Base-by-base conservation (phyloP, 2,888 invertebrate species). In the Hecatera dysodea region DNA sequence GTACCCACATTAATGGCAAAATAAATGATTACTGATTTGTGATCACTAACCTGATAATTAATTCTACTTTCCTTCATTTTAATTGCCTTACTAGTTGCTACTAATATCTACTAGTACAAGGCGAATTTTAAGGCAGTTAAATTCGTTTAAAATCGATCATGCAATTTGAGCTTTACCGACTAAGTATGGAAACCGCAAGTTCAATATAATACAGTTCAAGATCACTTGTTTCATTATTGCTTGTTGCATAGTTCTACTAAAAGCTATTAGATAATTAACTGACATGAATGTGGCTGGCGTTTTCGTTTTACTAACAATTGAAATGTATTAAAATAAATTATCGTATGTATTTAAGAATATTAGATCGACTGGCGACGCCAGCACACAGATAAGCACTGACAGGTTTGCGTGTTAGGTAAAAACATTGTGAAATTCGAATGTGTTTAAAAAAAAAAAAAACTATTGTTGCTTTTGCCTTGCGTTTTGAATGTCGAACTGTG, bases 111-210 rank as follows among this genome's bases (percentile, higher is more conserved):
- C 44, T 73, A 73, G 24, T 27, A 46, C 9, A 5, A 19, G 29
- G 61, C 29, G 17, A 6, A 67, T 63, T 67, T 63, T 3, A 63
- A 17, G 36, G 57, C 27, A 42, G 24, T 56, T 52, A n/a, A 63
- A 73, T 44, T 53, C 24, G 55, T 24, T 63, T 46, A 63, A 50
- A 27, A 55, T 59, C 15, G 50, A 73, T 39, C 36, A 29, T 33
- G 53, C 11, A 64, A 60, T 53, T 63, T 67, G 19, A 73, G 55
- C 48, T 57, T 48, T 55, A 27, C 9, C 9, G n/a, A n/a, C 36
- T 53, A 62, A 59, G 24, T 60, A 63, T 39, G 36, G 27, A 53
- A 73, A 79, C 80, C 55, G 17, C 67, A 36, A 67, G 29, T 46
- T 33, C 22, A 3, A 17, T 72, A 36, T 62, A 29, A 33, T 15